These are phyloP conservation scores for Platanista minor DNA, from an alignment of 2,113 vertebrate genomes.

Conservation along the genomic window DNA sequence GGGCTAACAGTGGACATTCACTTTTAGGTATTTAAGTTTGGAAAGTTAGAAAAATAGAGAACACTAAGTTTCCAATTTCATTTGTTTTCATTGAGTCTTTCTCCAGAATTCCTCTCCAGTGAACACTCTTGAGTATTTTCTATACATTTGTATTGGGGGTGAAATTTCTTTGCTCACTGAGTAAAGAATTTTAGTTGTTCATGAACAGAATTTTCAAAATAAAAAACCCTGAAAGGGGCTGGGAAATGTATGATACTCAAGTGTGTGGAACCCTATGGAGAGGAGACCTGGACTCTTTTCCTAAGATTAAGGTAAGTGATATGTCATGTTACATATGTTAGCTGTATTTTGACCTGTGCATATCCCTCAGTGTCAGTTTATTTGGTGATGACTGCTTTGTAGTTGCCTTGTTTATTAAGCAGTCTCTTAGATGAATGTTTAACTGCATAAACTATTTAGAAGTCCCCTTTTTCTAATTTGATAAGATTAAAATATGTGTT, in stretches of 20 bases:
- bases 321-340: background rate
- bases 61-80: constrained; percentile 60
- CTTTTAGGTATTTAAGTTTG: background rate
- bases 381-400: constrained; percentile 37
- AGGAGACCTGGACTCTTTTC: constrained; percentile 66
- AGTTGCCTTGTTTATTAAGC: constrained; percentile 57
- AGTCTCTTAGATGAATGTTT: constrained; percentile 28
- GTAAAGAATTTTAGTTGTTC: constrained; percentile 58
- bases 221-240: constrained; percentile 43
- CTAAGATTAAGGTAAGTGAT: constrained; percentile 72
- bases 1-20: background rate
- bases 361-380: background rate
- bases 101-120: constrained; percentile 74
- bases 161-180: constrained; percentile 63
- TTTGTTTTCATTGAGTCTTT: constrained; percentile 40
- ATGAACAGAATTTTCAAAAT: constrained; percentile 55
- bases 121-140: constrained; percentile 71
- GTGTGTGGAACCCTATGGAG: constrained; percentile 69
- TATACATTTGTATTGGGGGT: constrained; percentile 46
- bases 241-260: constrained; percentile 58
- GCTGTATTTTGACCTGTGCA: background rate
- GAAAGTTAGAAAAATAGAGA: constrained; percentile 44
- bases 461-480: background rate
- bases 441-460: background rate
- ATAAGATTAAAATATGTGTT: constrained; percentile 16